These are phyloP conservation scores for Anolis apletophallus DNA, from an alignment of 2,797 vertebrate species.

Conservation along the genomic window DNA sequence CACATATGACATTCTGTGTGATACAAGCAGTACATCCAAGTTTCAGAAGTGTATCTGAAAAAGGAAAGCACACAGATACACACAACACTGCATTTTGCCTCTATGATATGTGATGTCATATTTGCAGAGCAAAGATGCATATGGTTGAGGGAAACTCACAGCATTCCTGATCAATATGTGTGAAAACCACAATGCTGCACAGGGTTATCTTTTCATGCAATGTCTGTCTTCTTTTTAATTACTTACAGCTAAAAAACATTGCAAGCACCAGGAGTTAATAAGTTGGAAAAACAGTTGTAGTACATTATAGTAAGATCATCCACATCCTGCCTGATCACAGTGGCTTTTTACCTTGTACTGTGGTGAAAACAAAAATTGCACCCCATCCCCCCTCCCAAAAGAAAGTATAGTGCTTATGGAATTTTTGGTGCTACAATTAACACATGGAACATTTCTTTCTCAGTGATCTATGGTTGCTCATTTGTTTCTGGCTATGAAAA, in stretches of 20 bases:
- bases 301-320: background rate
- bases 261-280: background rate
- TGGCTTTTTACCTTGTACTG: background rate
- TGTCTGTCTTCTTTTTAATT: slow-evolving; percentile 14
- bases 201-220: slow-evolving; percentile 43
- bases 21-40: background rate
- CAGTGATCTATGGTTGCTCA: slow-evolving; percentile 1
- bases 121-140: background rate
- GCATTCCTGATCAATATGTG: background rate
- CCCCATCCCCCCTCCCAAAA: too few species aligned
- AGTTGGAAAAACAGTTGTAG: background rate
- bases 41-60: background rate
- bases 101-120: background rate
- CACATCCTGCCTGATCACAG: background rate
- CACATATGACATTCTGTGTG: background rate
- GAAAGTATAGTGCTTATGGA: background rate
- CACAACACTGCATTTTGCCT: too few species aligned
- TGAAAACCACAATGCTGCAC: background rate
- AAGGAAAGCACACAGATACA: background rate
- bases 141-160: background rate
- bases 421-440: rapidly evolving
- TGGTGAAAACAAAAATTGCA: background rate
- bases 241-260: background rate
- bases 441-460: slow-evolving; percentile 14
- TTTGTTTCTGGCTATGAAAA: slow-evolving; percentile 32